phyloP scores from a whole-genome alignment of 2,888 invertebrate species.

The Orthosia gracilis region DNA sequence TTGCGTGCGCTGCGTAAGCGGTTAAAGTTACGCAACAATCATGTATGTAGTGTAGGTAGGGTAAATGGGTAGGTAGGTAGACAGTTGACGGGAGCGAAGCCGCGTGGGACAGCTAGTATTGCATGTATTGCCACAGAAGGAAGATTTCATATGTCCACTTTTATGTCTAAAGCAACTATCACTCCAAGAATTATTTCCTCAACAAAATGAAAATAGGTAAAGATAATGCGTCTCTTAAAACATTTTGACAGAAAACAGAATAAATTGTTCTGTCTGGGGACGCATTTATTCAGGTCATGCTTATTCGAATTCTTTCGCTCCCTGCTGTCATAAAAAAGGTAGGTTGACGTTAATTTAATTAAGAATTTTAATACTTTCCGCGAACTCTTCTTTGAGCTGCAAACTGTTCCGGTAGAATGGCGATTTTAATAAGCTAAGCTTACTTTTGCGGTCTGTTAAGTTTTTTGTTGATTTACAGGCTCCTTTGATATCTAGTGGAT shows the following conservation, averaged over 20 bases:
- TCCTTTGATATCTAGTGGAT: constrained; percentile 20
- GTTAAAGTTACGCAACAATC: no score
- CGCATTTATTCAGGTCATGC: constrained; percentile 39
- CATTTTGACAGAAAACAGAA: constrained; percentile 15
- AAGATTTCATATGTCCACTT: neutral
- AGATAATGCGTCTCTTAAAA: constrained; percentile 6
- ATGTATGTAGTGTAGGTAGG: no score
- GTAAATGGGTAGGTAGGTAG: no score
- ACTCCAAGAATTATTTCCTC: neutral
- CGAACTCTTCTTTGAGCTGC: constrained; percentile 64
- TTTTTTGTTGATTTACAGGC: constrained; percentile 32
- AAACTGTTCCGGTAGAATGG: constrained; percentile 43
- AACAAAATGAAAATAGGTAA: constrained; percentile 3
- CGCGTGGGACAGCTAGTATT: no score
- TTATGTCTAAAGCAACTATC: neutral
- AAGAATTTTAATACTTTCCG: constrained; percentile 78
- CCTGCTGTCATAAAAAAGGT: constrained; percentile 62
- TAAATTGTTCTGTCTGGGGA: constrained; percentile 17
- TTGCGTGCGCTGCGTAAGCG: no score
- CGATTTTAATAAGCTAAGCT: constrained; percentile 53
- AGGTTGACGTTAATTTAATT: constrained; percentile 77
- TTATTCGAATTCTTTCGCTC: constrained; percentile 69
- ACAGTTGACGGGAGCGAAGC: no score
- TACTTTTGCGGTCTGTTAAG: constrained; percentile 19
- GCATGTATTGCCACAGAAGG: no score